Percentiles rank a stretch among this genome's conserved stretches.
These are phyloP conservation scores for Scaptodrosophila latifasciaeformis DNA, from an alignment of 2,888 invertebrate genomes.

Conservation along the genomic window DNA sequence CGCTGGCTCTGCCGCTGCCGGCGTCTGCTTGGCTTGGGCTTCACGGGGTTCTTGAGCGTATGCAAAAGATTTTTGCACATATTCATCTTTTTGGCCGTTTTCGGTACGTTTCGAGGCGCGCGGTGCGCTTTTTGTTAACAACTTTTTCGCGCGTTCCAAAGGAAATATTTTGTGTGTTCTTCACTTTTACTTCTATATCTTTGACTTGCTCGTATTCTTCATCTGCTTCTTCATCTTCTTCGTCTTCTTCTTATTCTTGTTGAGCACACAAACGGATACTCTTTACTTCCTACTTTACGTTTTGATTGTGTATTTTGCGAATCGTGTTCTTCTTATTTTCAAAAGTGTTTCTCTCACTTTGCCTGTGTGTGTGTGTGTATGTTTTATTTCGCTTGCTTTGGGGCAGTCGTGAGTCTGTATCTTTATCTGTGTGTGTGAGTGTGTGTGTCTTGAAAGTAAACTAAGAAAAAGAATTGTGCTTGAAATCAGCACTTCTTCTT, in stretches of 20 bases:
- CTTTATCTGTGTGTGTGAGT: not conserved
- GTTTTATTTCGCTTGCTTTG: conserved; percentile 32
- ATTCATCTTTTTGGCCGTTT: conserved; percentile 74
- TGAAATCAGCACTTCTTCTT: not conserved
- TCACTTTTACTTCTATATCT: conserved; percentile 18
- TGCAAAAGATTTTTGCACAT: conserved; percentile 75
- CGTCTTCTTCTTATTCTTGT: conserved; percentile 10
- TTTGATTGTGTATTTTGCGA: conserved; percentile 24
- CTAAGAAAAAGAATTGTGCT: not conserved
- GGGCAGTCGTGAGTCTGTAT: conserved; percentile 4
- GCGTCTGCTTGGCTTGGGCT: conserved; percentile 39
- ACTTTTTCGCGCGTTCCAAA: conserved; percentile 53
- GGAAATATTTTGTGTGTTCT: conserved; percentile 32
- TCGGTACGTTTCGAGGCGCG: conserved; percentile 73
- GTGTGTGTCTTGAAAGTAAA: not conserved
- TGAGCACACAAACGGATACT: conserved; percentile 31
- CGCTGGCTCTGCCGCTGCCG: conserved; percentile 35
- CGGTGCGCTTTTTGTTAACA: conserved; percentile 37
- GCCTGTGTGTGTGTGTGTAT: conserved; percentile 20
- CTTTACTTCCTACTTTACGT: conserved; percentile 42
- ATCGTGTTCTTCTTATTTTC: conserved; percentile 33
- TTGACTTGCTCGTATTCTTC: conserved; percentile 15
- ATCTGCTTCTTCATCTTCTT: conserved; percentile 19
- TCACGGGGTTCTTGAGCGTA: conserved; percentile 73
- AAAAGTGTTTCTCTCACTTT: conserved; percentile 27